Conservation (phyloP, 2,888 invertebrate species). For the Drosophila niveifrons region DNA sequence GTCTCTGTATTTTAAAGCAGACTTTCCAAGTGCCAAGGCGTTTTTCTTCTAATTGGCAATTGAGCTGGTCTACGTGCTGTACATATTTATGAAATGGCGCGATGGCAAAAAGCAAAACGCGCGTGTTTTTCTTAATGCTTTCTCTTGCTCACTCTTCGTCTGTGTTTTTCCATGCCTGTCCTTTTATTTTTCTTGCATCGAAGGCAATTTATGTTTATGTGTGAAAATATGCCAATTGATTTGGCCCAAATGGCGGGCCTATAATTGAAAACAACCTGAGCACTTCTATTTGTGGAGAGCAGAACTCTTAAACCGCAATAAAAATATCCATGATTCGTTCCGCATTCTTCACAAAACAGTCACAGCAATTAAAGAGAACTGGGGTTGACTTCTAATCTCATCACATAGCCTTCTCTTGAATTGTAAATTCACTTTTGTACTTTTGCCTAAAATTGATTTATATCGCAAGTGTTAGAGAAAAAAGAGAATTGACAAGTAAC, state of each 20-base stretch:
- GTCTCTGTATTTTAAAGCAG: conserved; percentile 53
- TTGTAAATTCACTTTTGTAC: too few species aligned
- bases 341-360: conserved; percentile 10
- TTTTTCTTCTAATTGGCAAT: conserved; percentile 82
- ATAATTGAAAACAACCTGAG: conserved; percentile 56
- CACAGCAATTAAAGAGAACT: conserved; percentile 23
- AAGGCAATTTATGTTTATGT: conserved; percentile 75
- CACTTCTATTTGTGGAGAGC: conserved; percentile 7
- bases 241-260: conserved; percentile 52
- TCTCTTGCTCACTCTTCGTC: not conserved
- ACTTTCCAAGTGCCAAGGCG: conserved; percentile 53
- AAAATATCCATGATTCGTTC: conserved; percentile 25
- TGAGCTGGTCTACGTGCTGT: conserved; percentile 78
- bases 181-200: conserved; percentile 21
- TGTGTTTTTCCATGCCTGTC: not conserved
- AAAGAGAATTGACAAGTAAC: too few species aligned
- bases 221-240: conserved; percentile 74
- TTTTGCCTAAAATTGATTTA: too few species aligned
- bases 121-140: conserved; percentile 63
- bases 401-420: not conserved
- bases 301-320: conserved; percentile 34
- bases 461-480: too few species aligned
- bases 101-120: conserved; percentile 49
- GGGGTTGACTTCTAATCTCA: conserved; percentile 15
- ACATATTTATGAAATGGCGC: conserved; percentile 72